Base-by-base conservation (phyloP, 2,113 vertebrate species). In the Aix galericulata region DNA sequence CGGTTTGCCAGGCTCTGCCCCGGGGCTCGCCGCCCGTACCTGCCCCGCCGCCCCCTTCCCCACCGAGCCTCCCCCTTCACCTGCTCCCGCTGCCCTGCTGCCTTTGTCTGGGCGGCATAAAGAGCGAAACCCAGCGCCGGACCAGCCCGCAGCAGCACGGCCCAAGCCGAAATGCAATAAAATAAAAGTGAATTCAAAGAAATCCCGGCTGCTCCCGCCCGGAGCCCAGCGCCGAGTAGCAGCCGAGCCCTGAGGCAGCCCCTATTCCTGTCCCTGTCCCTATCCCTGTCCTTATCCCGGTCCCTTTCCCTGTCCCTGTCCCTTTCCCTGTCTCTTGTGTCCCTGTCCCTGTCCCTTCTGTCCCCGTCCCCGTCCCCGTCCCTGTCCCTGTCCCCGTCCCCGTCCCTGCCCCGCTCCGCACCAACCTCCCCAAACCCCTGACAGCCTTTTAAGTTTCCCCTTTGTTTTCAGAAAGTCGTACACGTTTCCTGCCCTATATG, bases 381-480 rank as follows among this genome's bases (percentile, higher is more conserved):
- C 21, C 48, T 6, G 48, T 9, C 21, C 48, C 48, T 46, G 18
- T 46, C 48, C 48, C 48, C 11, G 20, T 22, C 48, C 21, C 22
- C 20, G 11, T 23, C 48, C 48, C 48, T 50, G 48, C 48, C 48
- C 48, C 48, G 48, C 22, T 23, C 48, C 48, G 48, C 48, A 17
- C 84, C 90, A 91, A 91, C 69, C 58, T 88, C 56, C 52, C 83
- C 77, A 83, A 91, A 55, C 42, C 77, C 53, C 5, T 6, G 42
- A 20, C 64, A 83, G 52, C 60, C 83, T 93, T 93, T 94, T 86
- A 91, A 93, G 83, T 93, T 93, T 68, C 74, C 77, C 77, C 89
- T 95, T 96, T 96, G 96, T 97, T 95, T 97, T 92, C 94, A 93
- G 91, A 93, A 93, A 88, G 48, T 62, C 83, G 64, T 22, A 75